Conservation (phyloP, 2,113 vertebrate species). For the Euleptes europaea region DNA sequence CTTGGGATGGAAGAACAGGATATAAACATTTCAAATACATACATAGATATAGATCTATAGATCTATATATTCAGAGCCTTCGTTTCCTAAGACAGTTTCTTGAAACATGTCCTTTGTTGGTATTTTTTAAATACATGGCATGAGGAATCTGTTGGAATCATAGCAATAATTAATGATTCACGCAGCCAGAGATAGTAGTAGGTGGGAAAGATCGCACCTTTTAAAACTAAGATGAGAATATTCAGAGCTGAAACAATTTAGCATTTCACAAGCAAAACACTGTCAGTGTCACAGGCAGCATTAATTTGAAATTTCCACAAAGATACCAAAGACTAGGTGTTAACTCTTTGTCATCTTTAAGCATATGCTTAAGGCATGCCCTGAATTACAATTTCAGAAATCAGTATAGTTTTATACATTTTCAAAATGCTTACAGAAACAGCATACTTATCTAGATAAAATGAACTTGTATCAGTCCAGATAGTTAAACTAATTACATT, state of each 20-base stretch:
- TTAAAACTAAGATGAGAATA: slow-evolving; percentile 61
- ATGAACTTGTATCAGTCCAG: not conserved
- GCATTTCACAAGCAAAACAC: slow-evolving; percentile 37
- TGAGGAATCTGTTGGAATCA: not conserved
- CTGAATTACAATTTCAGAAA: not conserved
- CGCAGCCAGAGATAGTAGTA: slow-evolving; percentile 34
- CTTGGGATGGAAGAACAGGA: not conserved
- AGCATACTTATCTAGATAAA: not conserved
- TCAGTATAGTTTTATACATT: not conserved
- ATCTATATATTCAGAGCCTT: not conserved
- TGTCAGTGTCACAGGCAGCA: not conserved
- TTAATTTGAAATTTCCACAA: slow-evolving; percentile 11
- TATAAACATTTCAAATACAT: too few relatives aligned
- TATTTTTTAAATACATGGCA: not conserved
- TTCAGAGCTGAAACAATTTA: slow-evolving; percentile 58
- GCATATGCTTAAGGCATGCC: not conserved
- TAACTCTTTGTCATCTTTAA: slow-evolving; percentile 35
- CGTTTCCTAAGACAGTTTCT: not conserved
- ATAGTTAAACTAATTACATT: not conserved
- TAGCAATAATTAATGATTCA: slow-evolving; percentile 43
- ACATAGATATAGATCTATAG: too few relatives aligned
- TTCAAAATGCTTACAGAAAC: not conserved
- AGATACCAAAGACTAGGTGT: not conserved
- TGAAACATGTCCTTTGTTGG: not conserved
- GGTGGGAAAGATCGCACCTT: slow-evolving; percentile 61